Base-by-base conservation (phyloP, 2,888 invertebrate species). In the Gasteruption jaculator region DNA sequence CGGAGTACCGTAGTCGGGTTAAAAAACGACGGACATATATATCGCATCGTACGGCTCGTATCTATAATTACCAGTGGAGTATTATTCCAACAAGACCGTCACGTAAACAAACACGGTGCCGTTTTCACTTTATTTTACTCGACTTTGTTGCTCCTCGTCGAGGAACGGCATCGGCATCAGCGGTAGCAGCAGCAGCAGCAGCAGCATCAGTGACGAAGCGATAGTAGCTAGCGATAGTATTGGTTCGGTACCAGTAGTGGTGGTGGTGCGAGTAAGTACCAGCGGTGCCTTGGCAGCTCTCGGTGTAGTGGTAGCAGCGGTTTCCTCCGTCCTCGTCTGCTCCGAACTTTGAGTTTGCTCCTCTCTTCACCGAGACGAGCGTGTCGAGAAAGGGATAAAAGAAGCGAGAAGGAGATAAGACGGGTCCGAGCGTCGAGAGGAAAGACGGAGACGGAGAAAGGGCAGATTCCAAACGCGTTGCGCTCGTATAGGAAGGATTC, bases 21-120 rank as follows among this genome's bases (percentile, higher is more conserved):
- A n/a, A n/a, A n/a, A n/a, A n/a, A n/a, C n/a, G n/a, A n/a, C n/a
- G n/a, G n/a, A n/a, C n/a, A n/a, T n/a, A n/a, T 10, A 10, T 41
- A n/a, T 50, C 36, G 32, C 52, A 50, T 49, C 50, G 54, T 50
- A 43, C 31, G 39, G 41, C 44, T 41, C 42, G 45, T 45, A 50
- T 57, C 56, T 57, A 57, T 57, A 56, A 57, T 57, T 56, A 57
- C 49, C 53, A 47, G 41, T 45, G 43, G 46, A 39, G 52, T 56
- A 57, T 57, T 56, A 56, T 58, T 58, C 51, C 55, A 56, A 55
- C 54, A 50, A 56, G 57, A 55, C 56, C 48, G 56, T 49, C 53
- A 48, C 29, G 56, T 55, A 57, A 58, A 57, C 56, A 56, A 56
- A 56, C 48, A 48, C 43, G 40, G n/a, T n/a, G n/a, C n/a, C n/a